A percentile compares a stretch with the other conserved stretches of the same genome.
Evolutionary conservation across 2,797 vertebrate genomes (phyloP).

Genomic region (Cynopterus sphinx): DNA sequence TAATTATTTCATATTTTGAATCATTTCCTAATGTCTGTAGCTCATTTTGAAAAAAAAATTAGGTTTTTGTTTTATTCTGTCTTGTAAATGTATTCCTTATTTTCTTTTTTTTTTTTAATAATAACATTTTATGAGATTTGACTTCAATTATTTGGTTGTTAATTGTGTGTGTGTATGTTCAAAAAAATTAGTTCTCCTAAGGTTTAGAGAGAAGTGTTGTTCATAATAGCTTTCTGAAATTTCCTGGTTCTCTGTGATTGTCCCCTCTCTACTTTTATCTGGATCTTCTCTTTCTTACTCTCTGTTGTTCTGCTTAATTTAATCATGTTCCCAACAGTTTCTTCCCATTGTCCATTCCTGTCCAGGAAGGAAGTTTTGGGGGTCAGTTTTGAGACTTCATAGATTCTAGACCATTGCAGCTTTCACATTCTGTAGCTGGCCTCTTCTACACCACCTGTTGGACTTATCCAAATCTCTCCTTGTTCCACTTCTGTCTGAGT

Average conservation of each 20-base stretch:
- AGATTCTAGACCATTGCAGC: not conserved
- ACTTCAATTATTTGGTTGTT: not conserved
- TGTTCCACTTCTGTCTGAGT: not conserved
- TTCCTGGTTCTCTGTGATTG: not conserved
- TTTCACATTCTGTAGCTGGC: not conserved
- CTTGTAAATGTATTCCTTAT: not conserved
- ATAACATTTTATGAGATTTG: not conserved
- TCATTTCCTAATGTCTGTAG: not conserved
- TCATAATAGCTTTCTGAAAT: not conserved
- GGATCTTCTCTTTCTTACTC: not conserved
- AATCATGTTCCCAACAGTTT: not conserved
- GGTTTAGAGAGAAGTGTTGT: not conserved
- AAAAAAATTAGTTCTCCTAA: not conserved
- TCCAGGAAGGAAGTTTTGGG: not conserved
- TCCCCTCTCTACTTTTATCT: not conserved
- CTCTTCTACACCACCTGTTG: not conserved
- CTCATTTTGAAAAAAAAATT: constrained; percentile 9
- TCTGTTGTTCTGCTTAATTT: not conserved
- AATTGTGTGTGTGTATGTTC: not conserved
- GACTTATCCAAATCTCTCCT: not conserved
- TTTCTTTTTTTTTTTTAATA: not conserved
- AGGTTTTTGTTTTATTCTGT: not conserved
- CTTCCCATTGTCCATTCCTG: not conserved
- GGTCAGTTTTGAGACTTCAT: not conserved
- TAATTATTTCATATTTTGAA: not conserved